Conservation (phyloP, 2,888 invertebrate genomes). For the Trichogramma evanescens region DNA sequence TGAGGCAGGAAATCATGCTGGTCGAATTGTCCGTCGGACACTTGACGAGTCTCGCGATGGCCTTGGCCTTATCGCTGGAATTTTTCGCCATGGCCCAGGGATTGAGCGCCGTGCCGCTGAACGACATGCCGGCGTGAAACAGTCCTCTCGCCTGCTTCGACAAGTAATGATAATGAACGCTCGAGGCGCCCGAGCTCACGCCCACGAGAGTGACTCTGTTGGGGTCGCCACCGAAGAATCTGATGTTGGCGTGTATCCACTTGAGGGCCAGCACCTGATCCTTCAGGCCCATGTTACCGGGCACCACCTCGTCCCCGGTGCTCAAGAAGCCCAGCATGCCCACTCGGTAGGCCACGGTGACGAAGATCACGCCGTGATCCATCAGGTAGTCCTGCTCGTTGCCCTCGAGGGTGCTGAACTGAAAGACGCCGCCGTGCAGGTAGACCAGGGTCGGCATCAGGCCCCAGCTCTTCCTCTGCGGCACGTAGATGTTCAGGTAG, state of each 20-base stretch:
- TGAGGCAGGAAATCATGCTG: conserved; percentile 60
- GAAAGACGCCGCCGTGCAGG: conserved; percentile 44
- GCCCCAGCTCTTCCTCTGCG: not conserved
- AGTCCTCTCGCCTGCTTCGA: conserved; percentile 46
- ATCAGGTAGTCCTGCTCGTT: conserved; percentile 55
- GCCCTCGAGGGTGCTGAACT: conserved; percentile 42
- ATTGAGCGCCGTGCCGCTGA: conserved; percentile 63
- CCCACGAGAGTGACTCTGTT: conserved; percentile 62
- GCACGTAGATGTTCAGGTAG: conserved; percentile 27
- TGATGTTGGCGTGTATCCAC: conserved; percentile 64
- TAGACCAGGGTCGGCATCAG: conserved; percentile 33
- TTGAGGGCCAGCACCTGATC: conserved; percentile 65
- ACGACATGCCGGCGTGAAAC: conserved; percentile 52
- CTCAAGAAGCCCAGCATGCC: conserved; percentile 69
- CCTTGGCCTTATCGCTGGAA: conserved; percentile 54
- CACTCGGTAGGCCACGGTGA: conserved; percentile 63
- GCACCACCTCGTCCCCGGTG: conserved; percentile 61
- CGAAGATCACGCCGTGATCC: conserved; percentile 58
- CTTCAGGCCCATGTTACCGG: conserved; percentile 68
- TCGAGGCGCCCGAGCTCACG: conserved; percentile 67
- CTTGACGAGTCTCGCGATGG: conserved; percentile 57
- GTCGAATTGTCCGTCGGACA: conserved; percentile 53
- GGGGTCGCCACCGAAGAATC: conserved; percentile 65
- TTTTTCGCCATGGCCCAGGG: conserved; percentile 44
- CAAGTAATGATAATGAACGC: conserved; percentile 66